These are phyloP conservation scores for Sphenopsis melanotis DNA, from an alignment of 2,797 vertebrate species.

Conservation along the genomic window DNA sequence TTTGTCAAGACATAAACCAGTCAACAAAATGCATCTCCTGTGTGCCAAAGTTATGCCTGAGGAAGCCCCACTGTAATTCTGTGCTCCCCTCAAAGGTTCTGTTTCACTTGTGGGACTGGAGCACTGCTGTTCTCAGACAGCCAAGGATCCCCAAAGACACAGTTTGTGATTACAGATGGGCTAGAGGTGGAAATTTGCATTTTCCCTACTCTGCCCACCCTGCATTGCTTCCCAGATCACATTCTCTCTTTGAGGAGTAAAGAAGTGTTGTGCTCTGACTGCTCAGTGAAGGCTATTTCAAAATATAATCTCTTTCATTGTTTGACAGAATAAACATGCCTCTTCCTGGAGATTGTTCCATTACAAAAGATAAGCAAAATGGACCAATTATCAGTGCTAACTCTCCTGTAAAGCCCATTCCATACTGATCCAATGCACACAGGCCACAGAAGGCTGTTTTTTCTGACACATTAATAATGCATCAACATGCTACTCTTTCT, in stretches of 20 bases:
- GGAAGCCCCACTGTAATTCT: background rate
- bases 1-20: background rate
- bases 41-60: background rate
- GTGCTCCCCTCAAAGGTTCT: background rate
- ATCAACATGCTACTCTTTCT: constrained; percentile 10
- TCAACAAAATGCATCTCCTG: background rate
- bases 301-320: background rate
- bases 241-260: background rate
- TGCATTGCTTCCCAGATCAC: background rate
- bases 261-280: background rate
- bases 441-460: background rate
- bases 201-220: background rate
- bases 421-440: background rate
- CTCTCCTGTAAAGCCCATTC: constrained; percentile 3
- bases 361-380: constrained; percentile 35
- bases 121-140: background rate
- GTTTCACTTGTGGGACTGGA: background rate
- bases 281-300: background rate
- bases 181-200: background rate
- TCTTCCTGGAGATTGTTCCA: background rate
- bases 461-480: constrained; percentile 41
- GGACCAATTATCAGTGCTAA: background rate
- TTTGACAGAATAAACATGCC: constrained; percentile 4
- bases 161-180: background rate
- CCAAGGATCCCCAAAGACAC: background rate